Evolutionary conservation across 2,888 invertebrate genomes (phyloP), one percentile per base, ranked within the genome.

Genomic region (Odontothrips loti): DNA sequence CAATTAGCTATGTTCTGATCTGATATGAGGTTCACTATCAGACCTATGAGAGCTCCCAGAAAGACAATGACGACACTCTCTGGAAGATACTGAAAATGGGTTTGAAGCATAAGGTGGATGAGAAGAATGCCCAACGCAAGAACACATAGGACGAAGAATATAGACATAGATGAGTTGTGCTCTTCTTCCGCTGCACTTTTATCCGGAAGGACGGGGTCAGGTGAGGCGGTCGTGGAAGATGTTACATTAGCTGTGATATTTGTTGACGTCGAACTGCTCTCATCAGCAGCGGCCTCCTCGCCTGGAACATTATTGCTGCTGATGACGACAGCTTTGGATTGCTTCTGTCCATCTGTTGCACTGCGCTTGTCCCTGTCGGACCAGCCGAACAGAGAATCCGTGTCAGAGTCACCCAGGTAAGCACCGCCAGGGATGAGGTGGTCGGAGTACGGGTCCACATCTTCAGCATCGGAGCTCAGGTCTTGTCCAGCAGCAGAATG

Each of bases 41-140:
- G 91, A 8, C 98, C 98, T 86, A 98, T 96, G 0, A 96, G 89
- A 75, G 95, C 97, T 80, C 98, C 98, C 27, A 99, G 90, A 85
- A 98, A 95, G 29, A 99, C 97, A 83, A 99, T 96, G 9, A 98
- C 98, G 81, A 99, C 95, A 88, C 97, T 98, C 88, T 99, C 99
- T 0, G 99, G 99, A 58, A 99, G 90, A 88, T 97, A 99, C 84
- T 97, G 96, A 86, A 99, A 96, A 84, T 97, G 96, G 17, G 97
- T 97, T 87, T 96, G 95, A 47, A 99, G 90, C 93, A 99, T 94
- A 8, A 96, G 90, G 87, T 99, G 99, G 84, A 99, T 98, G 47
- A 98, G 89, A 80, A 99, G 88, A 84, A 99, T 98, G 81, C 98
- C 97, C 82, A 99, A 88, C 80, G 97, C 98, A 82, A 99, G 90